A percentile compares a stretch with the other conserved stretches of the same genome.
Conservation (phyloP, 2,113 vertebrate species). For the Campylomormyrus numenius region DNA sequence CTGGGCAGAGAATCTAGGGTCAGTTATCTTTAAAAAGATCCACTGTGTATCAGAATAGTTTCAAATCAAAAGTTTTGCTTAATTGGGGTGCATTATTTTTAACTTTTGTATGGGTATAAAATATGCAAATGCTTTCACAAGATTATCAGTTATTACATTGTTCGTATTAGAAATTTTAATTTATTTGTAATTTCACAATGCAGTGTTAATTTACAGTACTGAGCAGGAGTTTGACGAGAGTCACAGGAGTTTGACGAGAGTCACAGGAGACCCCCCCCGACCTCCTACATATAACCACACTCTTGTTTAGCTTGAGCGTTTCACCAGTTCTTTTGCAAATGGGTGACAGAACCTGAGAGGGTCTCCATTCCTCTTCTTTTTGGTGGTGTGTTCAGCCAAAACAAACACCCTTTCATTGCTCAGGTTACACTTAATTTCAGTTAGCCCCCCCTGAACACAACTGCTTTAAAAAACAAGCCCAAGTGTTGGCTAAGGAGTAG, state of each 20-base stretch:
- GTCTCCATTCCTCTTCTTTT: background rate
- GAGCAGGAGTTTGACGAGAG: background rate
- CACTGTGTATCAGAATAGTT: background rate
- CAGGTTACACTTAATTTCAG: background rate
- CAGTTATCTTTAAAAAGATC: background rate
- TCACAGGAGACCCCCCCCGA: background rate
- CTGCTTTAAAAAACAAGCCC: background rate
- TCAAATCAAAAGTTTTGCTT: background rate
- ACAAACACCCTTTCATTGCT: background rate
- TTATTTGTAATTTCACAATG: background rate
- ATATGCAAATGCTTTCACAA: background rate
- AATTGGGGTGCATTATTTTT: background rate
- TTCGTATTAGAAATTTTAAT: background rate
- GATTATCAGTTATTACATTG: background rate
- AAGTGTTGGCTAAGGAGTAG: background rate
- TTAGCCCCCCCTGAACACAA: background rate
- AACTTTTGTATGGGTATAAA: background rate
- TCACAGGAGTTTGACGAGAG: background rate
- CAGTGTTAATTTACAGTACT: background rate
- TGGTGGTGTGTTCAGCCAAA: background rate
- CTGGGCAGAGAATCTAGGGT: background rate
- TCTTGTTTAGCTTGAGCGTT: background rate
- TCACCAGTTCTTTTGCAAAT: background rate
- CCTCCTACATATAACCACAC: background rate
- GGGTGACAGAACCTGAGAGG: background rate